Evolutionary conservation across 2,797 vertebrate species (phyloP).

Genomic region (Rhadinocentrus ornatus): DNA sequence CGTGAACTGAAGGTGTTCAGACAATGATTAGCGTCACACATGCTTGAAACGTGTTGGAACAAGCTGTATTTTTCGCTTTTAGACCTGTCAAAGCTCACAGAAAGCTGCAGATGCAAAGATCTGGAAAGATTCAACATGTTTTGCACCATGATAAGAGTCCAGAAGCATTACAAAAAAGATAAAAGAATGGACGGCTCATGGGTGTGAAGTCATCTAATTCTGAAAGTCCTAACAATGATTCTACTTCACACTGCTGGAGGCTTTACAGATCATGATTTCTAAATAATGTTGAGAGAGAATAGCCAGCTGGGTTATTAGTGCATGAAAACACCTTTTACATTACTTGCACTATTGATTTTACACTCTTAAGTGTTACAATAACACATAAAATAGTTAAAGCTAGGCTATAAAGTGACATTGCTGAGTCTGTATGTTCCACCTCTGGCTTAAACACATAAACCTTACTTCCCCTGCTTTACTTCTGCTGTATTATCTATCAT

Average conservation of each 20-base stretch:
- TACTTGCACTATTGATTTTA: constrained; percentile 61
- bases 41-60: constrained; percentile 17
- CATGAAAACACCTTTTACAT: constrained; percentile 44
- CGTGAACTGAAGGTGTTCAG: constrained; percentile 33
- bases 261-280: constrained; percentile 50
- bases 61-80: constrained; percentile 21
- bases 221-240: constrained; percentile 18
- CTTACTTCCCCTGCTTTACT: constrained; percentile 8
- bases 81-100: constrained; percentile 7
- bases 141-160: constrained; percentile 16
- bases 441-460: constrained; percentile 42
- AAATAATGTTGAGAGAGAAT: constrained; percentile 53
- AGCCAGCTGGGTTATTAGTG: constrained; percentile 45
- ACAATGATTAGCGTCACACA: constrained; percentile 15
- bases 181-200: constrained; percentile 16
- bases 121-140: constrained; percentile 20
- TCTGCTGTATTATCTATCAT: constrained; percentile 22
- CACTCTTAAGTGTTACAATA: constrained; percentile 38
- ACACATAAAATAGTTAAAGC: constrained; percentile 42
- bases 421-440: constrained; percentile 44
- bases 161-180: constrained; percentile 21
- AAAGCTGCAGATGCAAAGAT: constrained; percentile 13
- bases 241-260: constrained; percentile 22
- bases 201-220: constrained; percentile 25
- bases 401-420: constrained; percentile 46